A percentile compares a stretch with the other conserved stretches of the same genome.
Conservation (phyloP, 1,140 invertebrate species). For the Elymnias hypermnestra region DNA sequence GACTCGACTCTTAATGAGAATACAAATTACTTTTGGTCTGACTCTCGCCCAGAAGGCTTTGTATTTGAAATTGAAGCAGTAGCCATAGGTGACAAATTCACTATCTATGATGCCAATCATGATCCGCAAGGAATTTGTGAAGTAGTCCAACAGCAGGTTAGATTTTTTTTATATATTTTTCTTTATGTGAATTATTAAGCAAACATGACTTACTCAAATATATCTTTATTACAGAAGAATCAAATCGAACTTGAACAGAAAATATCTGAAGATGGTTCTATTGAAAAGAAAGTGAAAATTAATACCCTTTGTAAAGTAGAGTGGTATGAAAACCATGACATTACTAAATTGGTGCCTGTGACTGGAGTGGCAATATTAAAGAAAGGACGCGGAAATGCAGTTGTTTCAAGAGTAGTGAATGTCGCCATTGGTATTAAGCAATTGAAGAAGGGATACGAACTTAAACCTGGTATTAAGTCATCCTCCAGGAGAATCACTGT, state of each 20-base stretch:
- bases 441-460: slow-evolving; percentile 77
- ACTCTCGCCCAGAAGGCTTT: slow-evolving; percentile 84
- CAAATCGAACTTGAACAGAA: slow-evolving; percentile 69
- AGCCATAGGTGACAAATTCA: slow-evolving; percentile 83
- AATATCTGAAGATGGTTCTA: slow-evolving; percentile 63
- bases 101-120: slow-evolving; percentile 80
- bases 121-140: slow-evolving; percentile 80
- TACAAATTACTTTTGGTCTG: slow-evolving; percentile 86
- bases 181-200: no score
- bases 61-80: slow-evolving; percentile 84
- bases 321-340: slow-evolving; percentile 79
- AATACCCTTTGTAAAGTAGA: slow-evolving; percentile 80
- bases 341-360: slow-evolving; percentile 77
- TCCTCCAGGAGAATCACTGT: slow-evolving; percentile 78
- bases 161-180: no score
- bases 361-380: slow-evolving; percentile 77
- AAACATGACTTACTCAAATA: slow-evolving; percentile 6
- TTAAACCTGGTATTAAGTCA: slow-evolving; percentile 79
- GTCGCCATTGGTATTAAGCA: slow-evolving; percentile 77
- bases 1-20: slow-evolving; percentile 80
- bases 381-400: slow-evolving; percentile 71
- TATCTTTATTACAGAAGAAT: slow-evolving; percentile 54
- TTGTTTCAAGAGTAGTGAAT: slow-evolving; percentile 76
- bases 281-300: slow-evolving; percentile 81
- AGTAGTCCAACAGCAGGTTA: slow-evolving; percentile 79